Evolutionary conservation across 2,797 vertebrate genomes (phyloP).

Genomic region (Spheniscus humboldti): DNA sequence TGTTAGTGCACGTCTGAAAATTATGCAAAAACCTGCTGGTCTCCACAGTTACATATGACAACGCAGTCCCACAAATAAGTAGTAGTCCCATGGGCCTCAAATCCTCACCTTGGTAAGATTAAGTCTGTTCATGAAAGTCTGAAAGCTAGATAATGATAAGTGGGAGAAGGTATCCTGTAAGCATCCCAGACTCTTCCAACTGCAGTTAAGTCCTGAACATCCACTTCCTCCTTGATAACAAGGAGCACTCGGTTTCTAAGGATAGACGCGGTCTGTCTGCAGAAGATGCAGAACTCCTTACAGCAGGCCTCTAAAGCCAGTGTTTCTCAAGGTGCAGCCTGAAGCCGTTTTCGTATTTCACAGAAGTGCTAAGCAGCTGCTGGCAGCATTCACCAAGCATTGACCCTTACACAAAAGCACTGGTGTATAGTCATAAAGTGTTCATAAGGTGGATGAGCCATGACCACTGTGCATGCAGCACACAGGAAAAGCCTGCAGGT

Average conservation of each 20-base stretch:
- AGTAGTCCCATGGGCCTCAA: background rate
- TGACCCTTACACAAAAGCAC: background rate
- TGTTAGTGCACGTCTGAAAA: background rate
- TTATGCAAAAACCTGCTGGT: background rate
- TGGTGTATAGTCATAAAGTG: rapidly evolving
- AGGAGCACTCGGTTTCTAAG: background rate
- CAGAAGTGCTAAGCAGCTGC: background rate
- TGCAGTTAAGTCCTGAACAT: background rate
- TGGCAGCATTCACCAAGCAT: background rate
- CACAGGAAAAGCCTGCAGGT: background rate
- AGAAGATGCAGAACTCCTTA: background rate
- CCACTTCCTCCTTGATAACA: background rate
- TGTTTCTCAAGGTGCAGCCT: background rate
- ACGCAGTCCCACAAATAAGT: background rate
- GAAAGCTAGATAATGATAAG: background rate
- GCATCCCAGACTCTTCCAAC: background rate
- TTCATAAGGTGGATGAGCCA: background rate
- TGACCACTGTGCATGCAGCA: background rate
- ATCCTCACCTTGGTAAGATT: background rate
- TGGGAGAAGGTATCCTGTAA: background rate
- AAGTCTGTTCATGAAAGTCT: background rate
- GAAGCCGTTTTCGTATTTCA: background rate
- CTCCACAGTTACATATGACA: background rate
- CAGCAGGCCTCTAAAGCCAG: background rate
- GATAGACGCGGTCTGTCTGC: rapidly evolving